phyloP scores from a whole-genome alignment of 1,140 invertebrate genomes.

The Penaeus vannamei region DNA sequence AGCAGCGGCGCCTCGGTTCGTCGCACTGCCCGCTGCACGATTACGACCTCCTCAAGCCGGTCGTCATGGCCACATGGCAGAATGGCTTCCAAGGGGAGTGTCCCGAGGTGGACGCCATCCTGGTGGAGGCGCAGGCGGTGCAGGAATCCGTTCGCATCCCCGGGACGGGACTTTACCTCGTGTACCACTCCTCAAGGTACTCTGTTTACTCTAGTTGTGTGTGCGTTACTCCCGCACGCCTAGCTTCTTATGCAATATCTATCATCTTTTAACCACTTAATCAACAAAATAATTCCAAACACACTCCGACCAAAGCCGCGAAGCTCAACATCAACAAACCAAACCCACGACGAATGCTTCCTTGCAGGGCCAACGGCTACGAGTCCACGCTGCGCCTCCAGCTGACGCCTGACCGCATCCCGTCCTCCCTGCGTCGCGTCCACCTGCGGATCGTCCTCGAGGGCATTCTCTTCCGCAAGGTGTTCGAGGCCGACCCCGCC shows the following conservation, averaged over 20 bases:
- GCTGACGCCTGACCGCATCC: conserved; percentile 88
- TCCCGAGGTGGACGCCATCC: conserved; percentile 88
- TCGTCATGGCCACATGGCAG: conserved; percentile 95
- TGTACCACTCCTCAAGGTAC: conserved; percentile 91
- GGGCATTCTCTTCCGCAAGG: conserved; percentile 93
- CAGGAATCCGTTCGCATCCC: conserved; percentile 95
- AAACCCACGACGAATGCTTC: neutral
- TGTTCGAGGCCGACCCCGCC: conserved; percentile 94
- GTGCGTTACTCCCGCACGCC: neutral
- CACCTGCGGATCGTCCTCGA: conserved; percentile 94
- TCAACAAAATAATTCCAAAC: too few species aligned
- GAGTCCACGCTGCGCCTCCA: conserved; percentile 95
- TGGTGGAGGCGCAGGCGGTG: conserved; percentile 93
- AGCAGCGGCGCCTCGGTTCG: conserved; percentile 87
- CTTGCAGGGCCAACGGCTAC: conserved; percentile 78
- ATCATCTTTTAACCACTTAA: neutral
- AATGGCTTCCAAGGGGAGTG: conserved; percentile 91
- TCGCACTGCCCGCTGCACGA: conserved; percentile 87
- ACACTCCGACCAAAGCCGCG: too few species aligned
- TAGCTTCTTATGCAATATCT: neutral
- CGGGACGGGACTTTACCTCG: conserved; percentile 91
- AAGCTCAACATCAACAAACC: too few species aligned
- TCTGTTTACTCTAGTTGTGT: conserved; percentile 73
- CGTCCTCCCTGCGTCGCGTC: conserved; percentile 85
- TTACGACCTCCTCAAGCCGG: conserved; percentile 95